Evolutionary conservation across 2,888 invertebrate genomes (phyloP), one percentile per base, ranked within the genome.

Genomic region (Crepidodera aurea): DNA sequence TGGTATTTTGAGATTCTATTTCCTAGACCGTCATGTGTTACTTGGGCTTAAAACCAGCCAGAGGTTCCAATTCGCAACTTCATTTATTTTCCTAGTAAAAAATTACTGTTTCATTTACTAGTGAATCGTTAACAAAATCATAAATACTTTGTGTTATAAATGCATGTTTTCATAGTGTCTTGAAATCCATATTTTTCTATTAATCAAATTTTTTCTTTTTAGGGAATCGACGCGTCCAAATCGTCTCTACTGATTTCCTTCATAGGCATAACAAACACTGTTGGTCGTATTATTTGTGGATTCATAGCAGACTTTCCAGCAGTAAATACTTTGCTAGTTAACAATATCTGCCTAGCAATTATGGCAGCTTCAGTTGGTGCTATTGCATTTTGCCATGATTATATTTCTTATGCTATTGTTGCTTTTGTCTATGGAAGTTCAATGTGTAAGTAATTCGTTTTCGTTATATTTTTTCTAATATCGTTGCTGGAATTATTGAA

Each of bases 201-300:
- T n/a, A n/a, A n/a, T n/a, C n/a, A n/a, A n/a, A n/a, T 32, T n/a
- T n/a, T 32, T 34, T n/a, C 12, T 22, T 83, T 84, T 2, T 80
- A 92, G 91, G 89, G 88, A 66, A 89, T 94, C 54, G 89, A 89
- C 19, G 80, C 83, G 15, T 85, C 84, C 12, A 85, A 88, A 69
- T 94, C 94, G 0, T 89, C 92, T 1, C 89, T 90, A 79, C 82
- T 93, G 58, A 77, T 93, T 18, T 93, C 92, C 0, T 89, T 92
- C 64, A 94, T 94, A 75, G 94, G 94, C 61, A 96, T 97, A 66
- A 96, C 96, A 22, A 98, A 98, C 82, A 97, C 96, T 0, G 80
- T 97, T 65, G 96, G 96, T 16, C 91, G 97, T 83, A 90, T 97
- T 50, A 83, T 89, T 48, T 93, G 93, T 77, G 97, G 96, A 22